Conservation (phyloP, 1,140 invertebrate species). For the Drosophila eugracilis region DNA sequence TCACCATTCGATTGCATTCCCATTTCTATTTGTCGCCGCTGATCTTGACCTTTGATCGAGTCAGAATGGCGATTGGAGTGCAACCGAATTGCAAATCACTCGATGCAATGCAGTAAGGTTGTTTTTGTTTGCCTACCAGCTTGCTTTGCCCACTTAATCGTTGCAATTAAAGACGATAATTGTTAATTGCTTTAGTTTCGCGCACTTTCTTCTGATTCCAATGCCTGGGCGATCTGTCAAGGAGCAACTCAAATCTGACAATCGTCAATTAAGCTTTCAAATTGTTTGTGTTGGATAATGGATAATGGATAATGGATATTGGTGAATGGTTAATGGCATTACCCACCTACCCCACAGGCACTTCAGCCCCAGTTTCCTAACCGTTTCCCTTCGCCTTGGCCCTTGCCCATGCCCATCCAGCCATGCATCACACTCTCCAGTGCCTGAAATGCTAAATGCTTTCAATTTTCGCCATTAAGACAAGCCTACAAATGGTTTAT, state of each 20-base stretch:
- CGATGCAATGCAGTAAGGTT: slow-evolving; percentile 12
- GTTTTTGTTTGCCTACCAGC: slow-evolving; percentile 27
- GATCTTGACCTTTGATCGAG: slow-evolving; percentile 48
- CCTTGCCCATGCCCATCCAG: not conserved
- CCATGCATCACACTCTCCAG: slow-evolving; percentile 33
- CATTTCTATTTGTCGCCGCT: slow-evolving; percentile 15
- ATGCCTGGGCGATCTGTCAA: slow-evolving; percentile 1
- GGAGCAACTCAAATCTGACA: slow-evolving; percentile 40
- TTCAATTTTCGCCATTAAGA: slow-evolving; percentile 76
- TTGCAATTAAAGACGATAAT: slow-evolving; percentile 64
- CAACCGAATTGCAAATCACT: slow-evolving; percentile 41
- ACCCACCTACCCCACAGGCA: not conserved
- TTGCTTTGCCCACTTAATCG: slow-evolving; percentile 61
- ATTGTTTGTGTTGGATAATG: slow-evolving; percentile 53
- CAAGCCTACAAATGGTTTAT: slow-evolving; percentile 74
- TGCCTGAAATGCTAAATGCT: slow-evolving; percentile 73
- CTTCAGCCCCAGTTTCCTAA: not conserved
- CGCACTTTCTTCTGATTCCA: slow-evolving; percentile 45
- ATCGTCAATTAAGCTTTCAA: slow-evolving; percentile 66
- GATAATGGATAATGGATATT: not conserved
- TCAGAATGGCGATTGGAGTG: slow-evolving; percentile 25
- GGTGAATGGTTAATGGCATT: not conserved
- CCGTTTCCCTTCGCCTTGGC: too few species aligned
- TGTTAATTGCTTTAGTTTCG: slow-evolving; percentile 68
- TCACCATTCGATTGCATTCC: slow-evolving; percentile 5